Base-by-base conservation (phyloP, 1,140 invertebrate species). In the Musca domestica region DNA sequence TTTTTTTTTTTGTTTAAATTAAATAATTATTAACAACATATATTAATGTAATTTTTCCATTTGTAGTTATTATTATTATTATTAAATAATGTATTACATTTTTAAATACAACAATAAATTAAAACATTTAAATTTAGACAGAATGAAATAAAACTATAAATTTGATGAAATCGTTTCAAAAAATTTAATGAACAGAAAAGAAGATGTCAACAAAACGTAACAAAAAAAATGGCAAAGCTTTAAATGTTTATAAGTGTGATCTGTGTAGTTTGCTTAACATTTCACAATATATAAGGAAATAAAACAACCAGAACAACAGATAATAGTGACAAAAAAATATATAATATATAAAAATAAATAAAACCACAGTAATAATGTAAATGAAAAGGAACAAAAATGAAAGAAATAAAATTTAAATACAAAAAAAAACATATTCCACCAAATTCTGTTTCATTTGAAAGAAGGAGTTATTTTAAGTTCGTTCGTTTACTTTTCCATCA, bases 221-320 rank as follows among this genome's bases (percentile, higher is more conserved):
- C 30, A 61, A 41, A 17, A 10, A 23, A 23, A 61, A 61, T 61
- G 56, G 56, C 56, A 61, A 61, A 61, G 56, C 56, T 61, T 61
- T 61, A 61, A 61, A 61, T 61, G 56, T 61, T 61, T 61, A 61
- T 61, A 61, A 20, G 56, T 61, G 56, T 61, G 56, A 61, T 61
- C 27, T 61, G 56, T 61, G 56, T 61, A 61, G 56, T 61, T 61
- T 23, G 56, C 56, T 61, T 61, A 61, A 61, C 56, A 61, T 61
- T 61, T 61, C 56, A 61, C 56, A 34, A 61, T 19, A 58, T 22
- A 34, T 58, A 58, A 9, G 19, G 2, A 30, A n/a, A 30, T 6
- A 34, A 58, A 19, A 51, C 17, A 10, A 58, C 34, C 19, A 34
- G 34, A 10, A 41, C 19, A 61, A 15, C 30, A 61, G 41, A 25